Evolutionary conservation across 2,888 invertebrate species (phyloP), one percentile per base, ranked within the genome.

Genomic region (Hypena proboscidalis): DNA sequence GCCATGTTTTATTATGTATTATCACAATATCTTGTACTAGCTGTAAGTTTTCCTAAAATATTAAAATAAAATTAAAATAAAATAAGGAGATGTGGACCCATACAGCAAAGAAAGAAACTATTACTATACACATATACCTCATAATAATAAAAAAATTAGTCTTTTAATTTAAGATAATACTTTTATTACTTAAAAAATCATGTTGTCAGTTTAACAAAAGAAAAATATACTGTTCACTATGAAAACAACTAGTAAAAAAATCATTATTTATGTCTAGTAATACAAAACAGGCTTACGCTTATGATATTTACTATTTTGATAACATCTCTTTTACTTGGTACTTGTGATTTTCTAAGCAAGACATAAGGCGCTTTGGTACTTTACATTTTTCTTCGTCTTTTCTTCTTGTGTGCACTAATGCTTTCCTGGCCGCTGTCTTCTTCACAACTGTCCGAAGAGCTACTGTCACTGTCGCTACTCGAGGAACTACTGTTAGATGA

Each of bases 361-460:
- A 67, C 50, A 62, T 80, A 76, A 74, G 69, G 71, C 69, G 71
- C 53, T 61, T 70, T 74, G 75, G 71, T 73, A 59, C 52, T 56
- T 78, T 70, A 87, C 67, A 83, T 68, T 80, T 85, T 94, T 77
- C 93, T 92, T 75, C 95, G 93, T 71, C 95, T 95, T 76, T 94
- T 95, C 72, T 93, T 93, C 77, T 97, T 97, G 76, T 96, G 96
- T 23, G 97, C 96, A 35, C 96, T 95, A 38, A 97, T 93, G 62
- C 97, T 97, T 76, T 97, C 97, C 80, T 97, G 97, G 1, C 97
- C 97, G 69, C 97, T 97, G 65, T 96, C 95, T 59, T 94, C 93
- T 53, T 93, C 94, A 60, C 94, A 93, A 66, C 91, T 86, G 33
- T 77, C 83, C 0, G 87, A 77, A 0, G 91, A 89, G 58, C 92